phyloP scores from a whole-genome alignment of 2,797 vertebrate genomes.

The Ctenopoma multispine region DNA sequence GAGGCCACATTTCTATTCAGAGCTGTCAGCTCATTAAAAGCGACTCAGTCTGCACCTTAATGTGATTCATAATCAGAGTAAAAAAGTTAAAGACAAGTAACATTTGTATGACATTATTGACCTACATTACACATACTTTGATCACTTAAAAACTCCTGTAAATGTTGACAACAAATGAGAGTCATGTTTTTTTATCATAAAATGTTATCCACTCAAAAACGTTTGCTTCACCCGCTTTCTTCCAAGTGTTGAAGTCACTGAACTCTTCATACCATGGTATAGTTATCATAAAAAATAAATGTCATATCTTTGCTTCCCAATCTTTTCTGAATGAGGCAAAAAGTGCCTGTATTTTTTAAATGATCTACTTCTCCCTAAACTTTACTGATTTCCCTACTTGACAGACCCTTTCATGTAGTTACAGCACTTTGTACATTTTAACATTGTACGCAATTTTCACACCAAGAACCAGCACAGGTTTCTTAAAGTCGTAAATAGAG shows the following conservation, averaged over 20 bases:
- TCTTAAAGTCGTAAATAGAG: conserved; percentile 57
- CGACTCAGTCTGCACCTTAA: conserved; percentile 36
- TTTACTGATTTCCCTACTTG: conserved; percentile 51
- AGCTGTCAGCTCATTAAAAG: conserved; percentile 45
- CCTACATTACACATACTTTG: not conserved
- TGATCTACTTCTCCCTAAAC: conserved; percentile 59
- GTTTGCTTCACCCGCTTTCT: conserved; percentile 24
- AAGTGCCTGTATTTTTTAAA: not conserved
- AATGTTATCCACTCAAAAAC: conserved; percentile 52
- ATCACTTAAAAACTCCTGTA: not conserved
- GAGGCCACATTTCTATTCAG: conserved; percentile 29
- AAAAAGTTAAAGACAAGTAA: conserved; percentile 22
- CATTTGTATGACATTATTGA: conserved; percentile 23
- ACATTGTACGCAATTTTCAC: conserved; percentile 45
- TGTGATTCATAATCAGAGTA: conserved; percentile 30
- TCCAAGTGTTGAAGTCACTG: conserved; percentile 26
- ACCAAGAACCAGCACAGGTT: conserved; percentile 42
- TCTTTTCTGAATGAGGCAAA: not conserved
- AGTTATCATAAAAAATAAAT: conserved; percentile 51
- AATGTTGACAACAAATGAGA: conserved; percentile 25
- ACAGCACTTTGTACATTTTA: not conserved
- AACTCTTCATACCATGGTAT: conserved; percentile 22
- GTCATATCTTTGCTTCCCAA: conserved; percentile 9
- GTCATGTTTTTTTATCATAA: conserved; percentile 53
- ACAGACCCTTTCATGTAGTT: conserved; percentile 24